These are phyloP conservation scores for Turnix velox DNA, from an alignment of 2,113 vertebrate genomes.

Conservation along the genomic window DNA sequence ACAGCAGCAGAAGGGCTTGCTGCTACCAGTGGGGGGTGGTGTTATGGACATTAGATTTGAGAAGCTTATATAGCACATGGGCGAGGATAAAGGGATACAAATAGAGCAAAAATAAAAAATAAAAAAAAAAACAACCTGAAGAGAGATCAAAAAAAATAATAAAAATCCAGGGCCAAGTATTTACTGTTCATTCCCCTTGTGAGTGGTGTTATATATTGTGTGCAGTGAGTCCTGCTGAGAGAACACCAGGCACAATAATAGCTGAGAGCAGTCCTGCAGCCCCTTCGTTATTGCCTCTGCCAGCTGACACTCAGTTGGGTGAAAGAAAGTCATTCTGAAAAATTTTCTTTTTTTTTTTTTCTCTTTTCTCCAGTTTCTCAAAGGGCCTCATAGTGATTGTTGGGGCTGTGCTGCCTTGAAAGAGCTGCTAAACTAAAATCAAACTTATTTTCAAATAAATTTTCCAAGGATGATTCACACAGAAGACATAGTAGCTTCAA, in stretches of 20 bases:
- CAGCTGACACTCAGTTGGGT: not conserved
- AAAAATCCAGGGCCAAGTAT: constrained; percentile 61
- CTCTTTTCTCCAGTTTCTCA: not conserved
- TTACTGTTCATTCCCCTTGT: constrained; percentile 69
- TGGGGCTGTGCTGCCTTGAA: constrained; percentile 16
- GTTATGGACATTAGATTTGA: constrained; percentile 73
- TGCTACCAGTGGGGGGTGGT: constrained; percentile 72
- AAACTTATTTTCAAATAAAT: not conserved
- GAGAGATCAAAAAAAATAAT: constrained; percentile 58
- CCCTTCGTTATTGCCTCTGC: constrained; percentile 48
- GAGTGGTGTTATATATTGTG: constrained; percentile 64
- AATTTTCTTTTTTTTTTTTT: not conserved
- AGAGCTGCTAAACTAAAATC: constrained; percentile 2
- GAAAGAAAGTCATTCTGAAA: constrained; percentile 54
- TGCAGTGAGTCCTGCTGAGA: constrained; percentile 71
- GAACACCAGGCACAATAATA: constrained; percentile 65
- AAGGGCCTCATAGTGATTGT: constrained; percentile 43
- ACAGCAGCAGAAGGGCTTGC: constrained; percentile 58
- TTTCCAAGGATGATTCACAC: not conserved
- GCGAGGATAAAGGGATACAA: constrained; percentile 75
- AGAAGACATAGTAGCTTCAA: not conserved
- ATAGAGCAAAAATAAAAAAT: no score
- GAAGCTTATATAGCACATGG: constrained; percentile 70
- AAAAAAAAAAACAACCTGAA: constrained; percentile 34
- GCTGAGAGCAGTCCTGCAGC: constrained; percentile 54